phyloP scores from a whole-genome alignment of 2,888 invertebrate species.

The Nudaria mundana region DNA sequence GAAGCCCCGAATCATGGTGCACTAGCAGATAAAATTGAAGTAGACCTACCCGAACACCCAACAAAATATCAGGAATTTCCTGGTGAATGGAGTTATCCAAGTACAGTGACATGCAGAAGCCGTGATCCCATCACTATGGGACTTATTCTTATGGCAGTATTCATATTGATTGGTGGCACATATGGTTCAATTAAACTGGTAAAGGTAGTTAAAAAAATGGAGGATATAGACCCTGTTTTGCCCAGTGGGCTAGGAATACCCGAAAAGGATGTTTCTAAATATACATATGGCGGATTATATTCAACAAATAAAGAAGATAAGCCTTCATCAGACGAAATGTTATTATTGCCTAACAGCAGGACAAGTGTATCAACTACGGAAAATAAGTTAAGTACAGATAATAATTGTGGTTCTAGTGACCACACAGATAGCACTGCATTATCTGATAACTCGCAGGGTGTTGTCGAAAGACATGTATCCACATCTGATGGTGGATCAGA shows the following conservation, averaged over 20 bases:
- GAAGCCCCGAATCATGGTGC: slow-evolving; percentile 56
- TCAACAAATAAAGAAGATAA: slow-evolving; percentile 69
- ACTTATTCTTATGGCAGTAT: slow-evolving; percentile 55
- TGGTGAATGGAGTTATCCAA: slow-evolving; percentile 66
- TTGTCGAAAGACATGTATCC: slow-evolving; percentile 62
- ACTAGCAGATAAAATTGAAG: slow-evolving; percentile 42
- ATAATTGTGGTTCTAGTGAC: slow-evolving; percentile 66
- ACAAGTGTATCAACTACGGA: slow-evolving; percentile 53
- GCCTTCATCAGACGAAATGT: slow-evolving; percentile 70
- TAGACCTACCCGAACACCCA: slow-evolving; percentile 37
- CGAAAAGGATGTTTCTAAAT: slow-evolving; percentile 69
- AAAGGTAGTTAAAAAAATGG: slow-evolving; percentile 83
- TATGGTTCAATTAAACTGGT: slow-evolving; percentile 77
- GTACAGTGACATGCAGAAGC: slow-evolving; percentile 53
- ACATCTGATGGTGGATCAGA: slow-evolving; percentile 68
- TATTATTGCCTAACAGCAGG: slow-evolving; percentile 65
- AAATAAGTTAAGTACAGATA: slow-evolving; percentile 57
- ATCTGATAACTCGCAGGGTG: slow-evolving; percentile 62
- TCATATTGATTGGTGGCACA: slow-evolving; percentile 49
- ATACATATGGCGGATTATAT: slow-evolving; percentile 63
- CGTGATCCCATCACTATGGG: slow-evolving; percentile 56
- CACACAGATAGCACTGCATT: slow-evolving; percentile 74
- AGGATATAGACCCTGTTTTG: slow-evolving; percentile 84
- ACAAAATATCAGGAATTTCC: slow-evolving; percentile 38
- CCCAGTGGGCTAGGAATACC: slow-evolving; percentile 83